Percentiles rank a stretch among this genome's conserved stretches.
phyloP scores from a whole-genome alignment of 2,888 invertebrate species.

The Ariolimax columbianus region DNA sequence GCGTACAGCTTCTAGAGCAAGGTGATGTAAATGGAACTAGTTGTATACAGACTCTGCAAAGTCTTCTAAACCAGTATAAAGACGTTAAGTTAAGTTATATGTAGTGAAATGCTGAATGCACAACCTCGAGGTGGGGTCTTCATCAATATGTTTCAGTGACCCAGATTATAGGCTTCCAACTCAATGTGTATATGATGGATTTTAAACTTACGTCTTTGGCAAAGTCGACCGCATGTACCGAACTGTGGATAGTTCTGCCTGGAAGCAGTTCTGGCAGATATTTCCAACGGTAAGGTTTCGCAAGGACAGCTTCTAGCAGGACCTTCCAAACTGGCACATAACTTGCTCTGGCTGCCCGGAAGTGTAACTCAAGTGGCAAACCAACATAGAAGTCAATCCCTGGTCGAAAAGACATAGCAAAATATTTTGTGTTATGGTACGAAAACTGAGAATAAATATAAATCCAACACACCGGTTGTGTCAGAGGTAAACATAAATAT shows the following conservation, averaged over 20 bases:
- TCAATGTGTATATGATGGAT: background rate
- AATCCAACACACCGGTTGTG: too few relatives aligned
- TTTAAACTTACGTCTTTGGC: constrained; percentile 15
- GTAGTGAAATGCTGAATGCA: too few relatives aligned
- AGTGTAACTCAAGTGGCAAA: constrained; percentile 64
- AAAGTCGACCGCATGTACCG: constrained; percentile 15
- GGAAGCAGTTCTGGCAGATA: constrained; percentile 7
- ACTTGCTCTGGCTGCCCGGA: constrained; percentile 61
- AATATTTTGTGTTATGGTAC: background rate
- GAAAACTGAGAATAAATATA: too few relatives aligned
- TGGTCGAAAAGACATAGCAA: constrained; percentile 46
- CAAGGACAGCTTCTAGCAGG: background rate
- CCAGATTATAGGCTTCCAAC: too few relatives aligned
- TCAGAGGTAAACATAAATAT: too few relatives aligned
- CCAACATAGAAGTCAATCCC: constrained; percentile 74
- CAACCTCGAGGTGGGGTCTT: too few relatives aligned
- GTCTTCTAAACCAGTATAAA: too few relatives aligned
- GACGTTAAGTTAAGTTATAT: too few relatives aligned
- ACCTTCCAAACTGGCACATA: constrained; percentile 24
- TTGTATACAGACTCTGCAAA: too few relatives aligned
- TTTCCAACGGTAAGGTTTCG: constrained; percentile 26
- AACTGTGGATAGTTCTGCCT: background rate
- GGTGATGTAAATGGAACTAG: too few relatives aligned
- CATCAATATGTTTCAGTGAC: too few relatives aligned
- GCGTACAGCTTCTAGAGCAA: too few relatives aligned